Conservation (phyloP, 2,113 vertebrate genomes). For the Gopherus evgoodei region DNA sequence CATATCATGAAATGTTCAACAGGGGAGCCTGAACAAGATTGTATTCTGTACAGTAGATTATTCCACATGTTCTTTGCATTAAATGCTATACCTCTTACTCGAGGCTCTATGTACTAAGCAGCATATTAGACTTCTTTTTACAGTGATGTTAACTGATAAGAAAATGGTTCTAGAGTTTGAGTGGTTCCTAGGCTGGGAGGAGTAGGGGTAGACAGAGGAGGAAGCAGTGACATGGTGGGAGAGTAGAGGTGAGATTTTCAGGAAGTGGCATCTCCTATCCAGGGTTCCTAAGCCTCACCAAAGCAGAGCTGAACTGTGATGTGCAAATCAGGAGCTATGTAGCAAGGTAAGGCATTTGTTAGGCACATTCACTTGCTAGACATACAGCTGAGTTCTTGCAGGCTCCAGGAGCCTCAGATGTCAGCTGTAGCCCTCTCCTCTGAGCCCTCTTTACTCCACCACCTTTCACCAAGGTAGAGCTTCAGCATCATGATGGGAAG, state of each 20-base stretch:
- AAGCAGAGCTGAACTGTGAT: fast-evolving
- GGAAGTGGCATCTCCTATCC: neutral
- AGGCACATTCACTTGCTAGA: neutral
- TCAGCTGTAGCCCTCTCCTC: neutral
- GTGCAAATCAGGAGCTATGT: neutral
- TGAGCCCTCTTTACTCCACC: neutral
- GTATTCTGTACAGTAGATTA: neutral
- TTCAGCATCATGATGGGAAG: neutral
- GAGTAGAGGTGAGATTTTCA: neutral
- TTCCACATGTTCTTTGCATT: neutral
- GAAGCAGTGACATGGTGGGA: neutral
- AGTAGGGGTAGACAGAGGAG: neutral
- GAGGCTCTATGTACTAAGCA: neutral
- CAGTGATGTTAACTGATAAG: neutral
- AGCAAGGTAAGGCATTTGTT: neutral
- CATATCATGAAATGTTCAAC: neutral
- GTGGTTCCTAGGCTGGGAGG: neutral
- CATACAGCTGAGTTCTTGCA: neutral
- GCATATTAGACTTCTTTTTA: fast-evolving
- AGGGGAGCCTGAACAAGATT: neutral
- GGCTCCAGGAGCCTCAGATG: neutral
- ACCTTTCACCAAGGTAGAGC: neutral
- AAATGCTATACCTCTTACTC: neutral
- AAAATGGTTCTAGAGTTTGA: neutral
- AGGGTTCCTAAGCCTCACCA: neutral